A percentile compares a stretch with the other conserved stretches of the same genome.
phyloP scores from a whole-genome alignment of 2,113 vertebrate genomes.

The Percopsis transmontana region DNA sequence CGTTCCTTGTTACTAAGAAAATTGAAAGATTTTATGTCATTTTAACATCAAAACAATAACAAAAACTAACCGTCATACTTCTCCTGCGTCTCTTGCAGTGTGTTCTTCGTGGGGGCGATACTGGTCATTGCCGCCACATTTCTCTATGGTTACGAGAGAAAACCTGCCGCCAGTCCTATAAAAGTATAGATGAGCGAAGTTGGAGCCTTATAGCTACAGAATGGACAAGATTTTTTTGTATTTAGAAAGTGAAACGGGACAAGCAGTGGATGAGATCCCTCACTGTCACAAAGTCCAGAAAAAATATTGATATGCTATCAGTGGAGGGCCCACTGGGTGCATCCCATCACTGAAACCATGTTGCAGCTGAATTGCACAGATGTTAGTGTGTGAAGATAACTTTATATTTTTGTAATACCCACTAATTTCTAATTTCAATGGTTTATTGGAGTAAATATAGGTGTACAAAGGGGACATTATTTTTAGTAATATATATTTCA shows the following conservation, averaged over 20 bases:
- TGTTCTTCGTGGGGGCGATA: slow-evolving; percentile 88
- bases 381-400: neutral
- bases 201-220: neutral
- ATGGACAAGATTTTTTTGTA: neutral
- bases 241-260: neutral
- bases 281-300: neutral
- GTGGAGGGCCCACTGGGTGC: neutral
- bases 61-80: neutral
- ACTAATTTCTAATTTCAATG: too few species aligned
- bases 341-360: neutral
- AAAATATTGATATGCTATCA: neutral
- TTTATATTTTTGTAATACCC: too few species aligned
- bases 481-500: too few species aligned
- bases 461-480: too few species aligned
- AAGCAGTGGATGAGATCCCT: neutral
- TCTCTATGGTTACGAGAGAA: slow-evolving; percentile 88
- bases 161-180: slow-evolving; percentile 76
- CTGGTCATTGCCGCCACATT: slow-evolving; percentile 94
- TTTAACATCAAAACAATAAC: too few species aligned
- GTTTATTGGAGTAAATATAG: too few species aligned
- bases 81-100: slow-evolving; percentile 66
- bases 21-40: too few species aligned
- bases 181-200: slow-evolving; percentile 34
- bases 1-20: too few species aligned
- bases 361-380: slow-evolving; percentile 15